Base-by-base conservation (phyloP, 1,140 invertebrate genomes). In the Ceratina calcarata region DNA sequence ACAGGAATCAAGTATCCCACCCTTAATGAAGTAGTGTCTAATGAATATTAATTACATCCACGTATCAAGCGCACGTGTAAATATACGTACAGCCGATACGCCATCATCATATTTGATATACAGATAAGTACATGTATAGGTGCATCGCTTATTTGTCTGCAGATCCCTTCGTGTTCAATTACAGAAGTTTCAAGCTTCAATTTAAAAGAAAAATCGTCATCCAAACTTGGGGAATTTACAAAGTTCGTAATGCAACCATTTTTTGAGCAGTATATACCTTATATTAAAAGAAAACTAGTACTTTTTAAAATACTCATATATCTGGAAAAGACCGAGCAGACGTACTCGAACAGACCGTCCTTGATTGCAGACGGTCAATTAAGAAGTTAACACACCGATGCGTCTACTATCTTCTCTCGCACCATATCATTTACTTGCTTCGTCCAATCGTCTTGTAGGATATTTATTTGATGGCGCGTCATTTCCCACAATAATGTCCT, bases 41-140 rank as follows among this genome's bases (percentile, higher is more conserved):
- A 84, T 84, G 73, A 84, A 81, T 78, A 78, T 78, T 81, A 78
- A 84, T 77, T 51, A 65, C 16, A 37, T 66, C 66, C 32, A 8
- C 45, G 61, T 61, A 61, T n/a, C 27, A 16, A 16, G 13, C 32
- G 20, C 15, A 18, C 32, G 8, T 8, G 49, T 51, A 18, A 15
- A 49, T 2, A 13, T 3, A 27, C 27, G 27, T 15, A 7, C 20
- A 37, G 8, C 13, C 15, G 20, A 16, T 20, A 53, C 45, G 15
- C 12, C 27, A 70, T 55, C 18, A n/a, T 57, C 18, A 27, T 8
- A 6, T 2, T 13, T 1, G 53, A 37, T 37, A 18, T n/a, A 37
- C 27, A 32, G 2, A 4, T 32, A 32, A 2, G 27, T 32, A 32
- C 4, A 32, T 32, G 27, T 32, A 32, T 32, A 32, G 2, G 27